Evolutionary conservation across 23 tunicate species (phyloP).

Genomic region (Clavelina lepadiformis): DNA sequence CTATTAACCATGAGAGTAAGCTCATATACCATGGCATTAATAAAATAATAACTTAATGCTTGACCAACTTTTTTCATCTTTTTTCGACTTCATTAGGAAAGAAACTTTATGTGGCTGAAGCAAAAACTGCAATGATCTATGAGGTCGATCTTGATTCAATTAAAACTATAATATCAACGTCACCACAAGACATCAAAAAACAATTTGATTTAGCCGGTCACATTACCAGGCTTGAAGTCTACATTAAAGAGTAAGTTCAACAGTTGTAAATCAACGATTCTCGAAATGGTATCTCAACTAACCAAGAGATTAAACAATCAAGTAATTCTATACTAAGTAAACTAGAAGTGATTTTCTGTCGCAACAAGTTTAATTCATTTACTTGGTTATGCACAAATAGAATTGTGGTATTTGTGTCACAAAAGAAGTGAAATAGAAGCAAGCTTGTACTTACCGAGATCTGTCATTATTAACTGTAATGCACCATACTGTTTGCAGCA

Average conservation of each 20-base stretch:
- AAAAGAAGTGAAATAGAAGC: no score
- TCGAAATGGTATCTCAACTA: no score
- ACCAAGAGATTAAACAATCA: no score
- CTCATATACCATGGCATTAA: no score
- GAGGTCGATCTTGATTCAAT: conserved; percentile 21
- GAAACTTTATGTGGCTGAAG: conserved; percentile 43
- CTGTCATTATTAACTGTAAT: not conserved
- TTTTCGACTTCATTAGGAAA: conserved; percentile 14
- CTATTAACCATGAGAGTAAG: conserved; percentile 42
- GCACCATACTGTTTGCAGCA: conserved; percentile 21
- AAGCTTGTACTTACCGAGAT: no score
- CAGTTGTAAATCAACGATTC: no score
- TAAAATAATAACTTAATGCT: not conserved
- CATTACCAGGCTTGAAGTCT: conserved; percentile 17
- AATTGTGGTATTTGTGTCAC: no score
- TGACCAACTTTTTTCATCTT: not conserved
- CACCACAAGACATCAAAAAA: conserved; percentile 19
- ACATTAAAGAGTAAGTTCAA: conserved; percentile 56
- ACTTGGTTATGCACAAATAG: no score
- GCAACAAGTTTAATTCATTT: no score
- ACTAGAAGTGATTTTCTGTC: no score
- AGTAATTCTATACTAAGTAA: no score
- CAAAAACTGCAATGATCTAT: conserved; percentile 45
- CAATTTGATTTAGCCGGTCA: conserved; percentile 40
- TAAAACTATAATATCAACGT: conserved; percentile 21